Conservation (phyloP, 2,113 vertebrate genomes). For the Dipodomys merriami region DNA sequence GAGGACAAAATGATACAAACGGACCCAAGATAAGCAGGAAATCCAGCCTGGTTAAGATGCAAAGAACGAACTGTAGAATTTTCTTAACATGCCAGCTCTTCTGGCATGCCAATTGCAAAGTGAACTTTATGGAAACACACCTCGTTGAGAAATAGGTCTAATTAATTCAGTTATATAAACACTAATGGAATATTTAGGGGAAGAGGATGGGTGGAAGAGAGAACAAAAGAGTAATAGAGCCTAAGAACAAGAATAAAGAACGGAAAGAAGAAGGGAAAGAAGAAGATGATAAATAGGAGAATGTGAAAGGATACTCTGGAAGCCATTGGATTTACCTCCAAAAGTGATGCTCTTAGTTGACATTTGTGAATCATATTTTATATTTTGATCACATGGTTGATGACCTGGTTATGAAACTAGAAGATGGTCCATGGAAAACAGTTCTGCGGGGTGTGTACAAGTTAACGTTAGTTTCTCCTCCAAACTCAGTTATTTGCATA, state of each 20-base stretch:
- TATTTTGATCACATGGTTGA: not conserved
- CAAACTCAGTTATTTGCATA: not conserved
- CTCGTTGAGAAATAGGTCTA: conserved; percentile 69
- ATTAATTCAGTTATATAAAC: conserved; percentile 72
- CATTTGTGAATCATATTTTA: not conserved
- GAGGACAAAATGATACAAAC: conserved; percentile 14
- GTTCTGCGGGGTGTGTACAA: not conserved
- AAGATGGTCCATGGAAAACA: not conserved
- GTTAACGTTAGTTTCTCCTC: not conserved
- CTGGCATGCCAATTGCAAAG: conserved; percentile 65
- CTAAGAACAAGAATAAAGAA: not conserved
- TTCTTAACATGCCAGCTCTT: conserved; percentile 64
- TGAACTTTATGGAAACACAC: conserved; percentile 71
- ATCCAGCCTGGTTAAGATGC: conserved; percentile 54
- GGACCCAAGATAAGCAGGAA: conserved; percentile 63
- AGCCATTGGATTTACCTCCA: not conserved
- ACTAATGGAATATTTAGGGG: conserved; percentile 31
- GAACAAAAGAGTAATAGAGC: not conserved
- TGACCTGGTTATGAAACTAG: not conserved
- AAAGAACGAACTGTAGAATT: conserved; percentile 73
- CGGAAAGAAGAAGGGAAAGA: not conserved
- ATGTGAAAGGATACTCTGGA: not conserved
- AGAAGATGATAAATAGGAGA: not conserved
- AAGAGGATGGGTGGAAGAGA: not conserved
- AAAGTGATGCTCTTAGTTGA: not conserved